phyloP scores from a whole-genome alignment of 2,888 invertebrate genomes.

The Pterobdella sp. region DNA sequence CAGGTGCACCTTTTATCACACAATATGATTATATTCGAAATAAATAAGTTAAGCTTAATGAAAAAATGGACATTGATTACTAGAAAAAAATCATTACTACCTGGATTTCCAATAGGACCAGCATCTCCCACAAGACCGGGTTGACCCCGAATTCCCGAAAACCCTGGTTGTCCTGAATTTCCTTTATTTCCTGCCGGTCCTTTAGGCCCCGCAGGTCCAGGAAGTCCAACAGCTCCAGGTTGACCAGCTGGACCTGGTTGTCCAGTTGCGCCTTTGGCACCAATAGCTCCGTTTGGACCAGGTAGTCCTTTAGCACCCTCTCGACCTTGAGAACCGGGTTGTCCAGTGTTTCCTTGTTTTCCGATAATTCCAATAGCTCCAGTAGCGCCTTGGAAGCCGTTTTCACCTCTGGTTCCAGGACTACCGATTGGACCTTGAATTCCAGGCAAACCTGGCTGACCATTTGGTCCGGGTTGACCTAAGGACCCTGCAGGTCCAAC shows the following conservation, averaged over 20 bases:
- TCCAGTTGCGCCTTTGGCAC: constrained; percentile 8
- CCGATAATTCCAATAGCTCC: constrained; percentile 16
- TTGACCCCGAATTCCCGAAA: constrained; percentile 29
- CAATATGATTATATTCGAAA: background rate
- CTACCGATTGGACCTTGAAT: background rate
- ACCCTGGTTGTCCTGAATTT: constrained; percentile 26
- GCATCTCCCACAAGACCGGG: constrained; percentile 31
- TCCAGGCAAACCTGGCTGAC: constrained; percentile 22
- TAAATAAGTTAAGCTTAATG: no score
- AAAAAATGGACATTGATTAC: no score
- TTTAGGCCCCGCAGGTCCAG: constrained; percentile 26
- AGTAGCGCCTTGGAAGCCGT: constrained; percentile 29
- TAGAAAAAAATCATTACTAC: background rate
- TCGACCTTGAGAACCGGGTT: constrained; percentile 1
- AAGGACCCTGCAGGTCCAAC: background rate
- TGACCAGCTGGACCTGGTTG: constrained; percentile 4
- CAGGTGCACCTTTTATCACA: background rate
- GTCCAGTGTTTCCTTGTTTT: constrained; percentile 18
- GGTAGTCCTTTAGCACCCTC: constrained; percentile 12
- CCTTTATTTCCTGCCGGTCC: constrained; percentile 43
- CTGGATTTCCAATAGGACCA: constrained; percentile 33
- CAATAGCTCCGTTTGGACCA: constrained; percentile 6
- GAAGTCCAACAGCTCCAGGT: constrained; percentile 12
- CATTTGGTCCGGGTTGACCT: constrained; percentile 12
- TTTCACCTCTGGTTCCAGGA: constrained; percentile 15